These are phyloP conservation scores for Falco biarmicus DNA, from an alignment of 2,797 vertebrate genomes.

Conservation along the genomic window DNA sequence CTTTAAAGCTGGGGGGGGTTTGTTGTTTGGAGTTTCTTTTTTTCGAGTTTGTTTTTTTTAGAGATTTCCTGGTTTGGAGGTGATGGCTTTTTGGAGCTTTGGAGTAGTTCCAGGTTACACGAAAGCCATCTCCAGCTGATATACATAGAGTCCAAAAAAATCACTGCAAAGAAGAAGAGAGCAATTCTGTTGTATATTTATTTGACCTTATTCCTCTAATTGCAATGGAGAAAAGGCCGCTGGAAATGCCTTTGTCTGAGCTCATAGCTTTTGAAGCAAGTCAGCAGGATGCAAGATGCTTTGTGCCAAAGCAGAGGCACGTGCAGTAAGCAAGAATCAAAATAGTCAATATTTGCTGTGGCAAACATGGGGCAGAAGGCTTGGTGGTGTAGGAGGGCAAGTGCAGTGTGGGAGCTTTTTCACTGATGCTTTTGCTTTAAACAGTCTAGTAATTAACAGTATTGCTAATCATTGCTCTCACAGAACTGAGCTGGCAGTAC, in stretches of 20 bases:
- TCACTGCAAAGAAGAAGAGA: not conserved
- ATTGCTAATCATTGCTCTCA: not conserved
- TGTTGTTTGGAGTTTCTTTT: not conserved
- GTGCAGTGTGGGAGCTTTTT: fast-evolving
- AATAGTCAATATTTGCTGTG: not conserved
- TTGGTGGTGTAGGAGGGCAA: not conserved
- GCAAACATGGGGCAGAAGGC: not conserved
- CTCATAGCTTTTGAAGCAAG: not conserved
- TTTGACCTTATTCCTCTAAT: not conserved
- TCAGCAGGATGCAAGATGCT: not conserved
- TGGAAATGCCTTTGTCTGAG: not conserved
- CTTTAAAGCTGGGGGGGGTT: not conserved
- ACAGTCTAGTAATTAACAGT: not conserved
- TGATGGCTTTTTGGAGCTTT: not conserved
- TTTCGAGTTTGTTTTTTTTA: not conserved
- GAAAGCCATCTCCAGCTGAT: not conserved
- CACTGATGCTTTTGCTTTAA: not conserved
- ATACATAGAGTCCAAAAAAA: not conserved
- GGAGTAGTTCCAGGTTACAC: not conserved
- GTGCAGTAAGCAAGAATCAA: not conserved
- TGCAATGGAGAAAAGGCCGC: not conserved
- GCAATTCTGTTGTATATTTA: not conserved
- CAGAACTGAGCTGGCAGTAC: not conserved
- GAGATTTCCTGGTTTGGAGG: no score
- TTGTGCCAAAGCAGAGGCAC: not conserved